Evolutionary conservation across 2,888 invertebrate species (phyloP), one percentile per base, ranked within the genome.

Genomic region (Tyria jacobaeae): DNA sequence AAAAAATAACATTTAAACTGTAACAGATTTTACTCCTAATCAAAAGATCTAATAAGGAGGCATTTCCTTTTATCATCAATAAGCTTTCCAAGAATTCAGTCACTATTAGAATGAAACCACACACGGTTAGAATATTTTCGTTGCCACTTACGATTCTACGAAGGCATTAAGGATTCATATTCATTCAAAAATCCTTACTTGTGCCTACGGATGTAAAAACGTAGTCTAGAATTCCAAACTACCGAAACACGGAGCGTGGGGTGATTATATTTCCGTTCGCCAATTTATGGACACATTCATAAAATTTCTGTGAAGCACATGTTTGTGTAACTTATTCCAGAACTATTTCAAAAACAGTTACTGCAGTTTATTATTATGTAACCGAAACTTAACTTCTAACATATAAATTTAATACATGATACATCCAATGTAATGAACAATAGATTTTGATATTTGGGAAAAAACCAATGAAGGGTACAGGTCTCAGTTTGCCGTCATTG

Each of bases 241-340:
- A n/a, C 47, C 57, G 51, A 62, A 57, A 68, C 60, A 54, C 72
- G 75, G 75, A 78, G 67, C 73, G 75, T 66, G 73, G 75, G 77
- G 82, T 80, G 75, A 81, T 79, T 78, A 80, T 81, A 77, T 78
- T 82, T 81, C 78, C 79, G 79, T 82, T 79, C 78, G 77, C 73
- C 77, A 80, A 31, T 75, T 74, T 75, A 73, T 70, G 62, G 73
- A 1, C 37, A 3, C 12, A 35, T 31, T 31, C 27, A 31, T 31
- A 31, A 31, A 14, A 1, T 35, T 35, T 1, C 12, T 14, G 12
- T 35, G 4, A 35, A 35, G 12, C 14, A 14, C 35, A 35, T 14
- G 3, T 14, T 15, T 37, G 2, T 37, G 37, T 37, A 37, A 3
- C 5, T 15, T 5, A 4, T 37, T 15, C 15, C 4, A 15, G 5